These are phyloP conservation scores for Drosophila teissieri DNA, from an alignment of 1,140 invertebrate species.

Conservation along the genomic window DNA sequence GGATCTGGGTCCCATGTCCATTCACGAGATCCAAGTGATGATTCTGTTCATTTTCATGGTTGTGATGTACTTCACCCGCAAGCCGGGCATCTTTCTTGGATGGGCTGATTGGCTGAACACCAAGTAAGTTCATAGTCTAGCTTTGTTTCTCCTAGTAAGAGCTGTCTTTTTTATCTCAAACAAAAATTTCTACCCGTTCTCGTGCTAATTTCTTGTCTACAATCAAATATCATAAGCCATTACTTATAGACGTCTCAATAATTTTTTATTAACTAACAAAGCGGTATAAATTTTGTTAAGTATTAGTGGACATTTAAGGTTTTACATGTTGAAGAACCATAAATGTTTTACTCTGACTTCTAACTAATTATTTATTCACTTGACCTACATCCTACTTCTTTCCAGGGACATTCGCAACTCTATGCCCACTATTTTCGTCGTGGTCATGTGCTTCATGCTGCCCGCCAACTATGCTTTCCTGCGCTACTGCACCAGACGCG, in stretches of 20 bases:
- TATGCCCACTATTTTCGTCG: constrained; percentile 92
- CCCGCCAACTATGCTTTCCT: constrained; percentile 91
- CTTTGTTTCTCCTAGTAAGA: neutral
- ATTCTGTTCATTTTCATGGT: constrained; percentile 92
- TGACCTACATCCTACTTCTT: neutral
- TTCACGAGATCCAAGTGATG: constrained; percentile 92
- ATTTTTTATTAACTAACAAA: too few species aligned
- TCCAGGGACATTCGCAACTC: constrained; percentile 91
- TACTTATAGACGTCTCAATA: too few species aligned
- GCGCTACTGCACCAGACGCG: constrained; percentile 86
- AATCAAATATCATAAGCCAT: too few species aligned
- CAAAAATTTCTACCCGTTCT: too few species aligned
- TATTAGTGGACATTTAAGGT: too few species aligned
- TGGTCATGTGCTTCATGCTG: constrained; percentile 92
- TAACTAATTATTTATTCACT: neutral
- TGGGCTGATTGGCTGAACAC: constrained; percentile 67
- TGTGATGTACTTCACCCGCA: constrained; percentile 94
- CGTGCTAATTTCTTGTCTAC: too few species aligned
- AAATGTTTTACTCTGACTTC: too few species aligned
- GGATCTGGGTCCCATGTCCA: constrained; percentile 91
- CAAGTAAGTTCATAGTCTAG: constrained; percentile 46
- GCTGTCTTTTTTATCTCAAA: neutral
- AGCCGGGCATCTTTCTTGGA: constrained; percentile 86
- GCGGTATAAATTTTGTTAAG: too few species aligned
- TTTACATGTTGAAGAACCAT: too few species aligned